phyloP scores from a whole-genome alignment of 2,797 vertebrate species.

The Chelon auratus region DNA sequence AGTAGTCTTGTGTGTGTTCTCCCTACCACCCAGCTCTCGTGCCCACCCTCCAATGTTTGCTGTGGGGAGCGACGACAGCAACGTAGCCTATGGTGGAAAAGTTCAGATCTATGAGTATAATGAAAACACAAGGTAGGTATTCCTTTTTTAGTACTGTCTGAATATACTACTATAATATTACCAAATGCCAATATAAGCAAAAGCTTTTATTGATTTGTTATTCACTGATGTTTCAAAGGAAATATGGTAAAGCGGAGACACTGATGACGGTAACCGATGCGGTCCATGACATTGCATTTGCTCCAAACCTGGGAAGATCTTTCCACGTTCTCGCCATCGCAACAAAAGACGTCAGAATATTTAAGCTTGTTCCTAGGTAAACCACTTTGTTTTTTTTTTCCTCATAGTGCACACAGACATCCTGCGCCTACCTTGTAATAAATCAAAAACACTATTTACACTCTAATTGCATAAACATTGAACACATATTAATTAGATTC shows the following conservation, averaged over 20 bases:
- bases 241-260: conserved; percentile 96
- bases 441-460: background rate
- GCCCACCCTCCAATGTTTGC: conserved; percentile 97
- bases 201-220: background rate
- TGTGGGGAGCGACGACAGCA: conserved; percentile 96
- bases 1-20: background rate
- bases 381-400: background rate
- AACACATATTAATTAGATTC: background rate
- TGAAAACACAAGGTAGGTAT: conserved; percentile 92
- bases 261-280: conserved; percentile 96
- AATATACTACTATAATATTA: background rate
- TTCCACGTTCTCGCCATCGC: conserved; percentile 97
- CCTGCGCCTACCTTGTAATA: background rate
- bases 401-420: background rate
- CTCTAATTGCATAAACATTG: background rate
- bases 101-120: conserved; percentile 99
- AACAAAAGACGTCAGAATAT: conserved; percentile 97
- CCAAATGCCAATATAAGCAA: background rate
- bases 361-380: conserved; percentile 97
- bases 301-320: conserved; percentile 96
- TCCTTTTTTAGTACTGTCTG: background rate
- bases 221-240: conserved; percentile 80
- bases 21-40: conserved; percentile 85
- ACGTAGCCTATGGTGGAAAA: conserved; percentile 92
- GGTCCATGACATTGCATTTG: conserved; percentile 97